Evolutionary conservation across 2,888 invertebrate species (phyloP), one percentile per base, ranked within the genome.

Genomic region (Julus scanicus): DNA sequence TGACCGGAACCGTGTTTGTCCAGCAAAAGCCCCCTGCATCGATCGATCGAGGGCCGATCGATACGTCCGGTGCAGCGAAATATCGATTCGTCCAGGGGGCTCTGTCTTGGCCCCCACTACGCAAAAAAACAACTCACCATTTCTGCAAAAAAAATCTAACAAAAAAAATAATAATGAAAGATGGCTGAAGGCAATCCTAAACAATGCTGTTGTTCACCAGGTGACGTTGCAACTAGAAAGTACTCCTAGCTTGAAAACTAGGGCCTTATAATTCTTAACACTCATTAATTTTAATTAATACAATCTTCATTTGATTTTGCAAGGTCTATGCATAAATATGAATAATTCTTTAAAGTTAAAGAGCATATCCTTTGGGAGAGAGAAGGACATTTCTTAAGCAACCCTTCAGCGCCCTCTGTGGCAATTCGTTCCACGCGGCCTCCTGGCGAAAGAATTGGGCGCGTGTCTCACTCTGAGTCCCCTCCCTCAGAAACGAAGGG

Each of bases 1-100:
- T 53, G 53, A 17, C 53, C 53, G 53, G 53, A 53, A 53, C 15
- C 15, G 53, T 17, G 53, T 53, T 53, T 53, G 53, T 53, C 53
- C 53, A 53, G 53, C 53, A 13, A 53, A 53, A 13, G 13, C 17
- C 13, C 53, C 53, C 17, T 53, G 53, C 17, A 13, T 53, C 53
- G 53, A 53, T 53, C 53, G 53, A 53, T 53, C 53, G 13, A 17
- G 53, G 53, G 53, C 17, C 53, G 53, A 53, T 53, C 53, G 53
- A 53, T 53, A 53, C 53, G 53, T 53, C 53, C 53, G 53, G 53
- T 53, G 53, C 53, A 53, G 53, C 53, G 53, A 53, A 53, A 53
- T 53, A 53, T 53, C 53, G 53, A 53, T 53, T 53, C 53, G 53
- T 15, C 53, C 53, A 53, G 53, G 53, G 53, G 53, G 53, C 53